Percentiles rank a stretch among this genome's conserved stretches.
Evolutionary conservation across 2,797 vertebrate genomes (phyloP).

Genomic region (Spheniscus humboldti): DNA sequence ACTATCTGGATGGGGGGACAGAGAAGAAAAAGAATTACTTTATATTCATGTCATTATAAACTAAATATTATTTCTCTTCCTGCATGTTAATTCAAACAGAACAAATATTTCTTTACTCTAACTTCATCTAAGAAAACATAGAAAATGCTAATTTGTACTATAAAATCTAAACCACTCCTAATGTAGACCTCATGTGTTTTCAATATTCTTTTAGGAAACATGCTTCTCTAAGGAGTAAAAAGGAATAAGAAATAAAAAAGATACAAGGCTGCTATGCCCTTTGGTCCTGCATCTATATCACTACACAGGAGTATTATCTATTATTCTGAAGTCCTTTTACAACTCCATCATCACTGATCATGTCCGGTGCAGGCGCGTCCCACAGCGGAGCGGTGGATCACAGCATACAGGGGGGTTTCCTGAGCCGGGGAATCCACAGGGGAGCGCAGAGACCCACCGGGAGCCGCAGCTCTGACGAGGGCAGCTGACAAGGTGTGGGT

Average conservation of each 20-base stretch:
- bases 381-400: no score
- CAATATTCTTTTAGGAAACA: background rate
- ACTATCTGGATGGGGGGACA: background rate
- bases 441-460: no score
- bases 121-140: background rate
- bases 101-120: background rate
- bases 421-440: no score
- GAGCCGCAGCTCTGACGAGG: no score
- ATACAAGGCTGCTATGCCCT: background rate
- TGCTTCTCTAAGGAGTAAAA: background rate
- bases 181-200: background rate
- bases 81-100: background rate
- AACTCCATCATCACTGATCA: background rate
- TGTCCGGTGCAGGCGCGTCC: no score
- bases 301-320: background rate
- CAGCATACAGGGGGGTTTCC: no score
- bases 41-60: background rate
- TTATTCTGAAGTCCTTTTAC: background rate
- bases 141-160: background rate
- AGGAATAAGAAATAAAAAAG: background rate
- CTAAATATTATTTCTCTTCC: background rate
- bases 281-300: background rate
- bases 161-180: background rate
- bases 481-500: no score
- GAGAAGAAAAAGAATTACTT: background rate